Conservation (phyloP, 2,113 vertebrate species). For the Larimichthys crocea region DNA sequence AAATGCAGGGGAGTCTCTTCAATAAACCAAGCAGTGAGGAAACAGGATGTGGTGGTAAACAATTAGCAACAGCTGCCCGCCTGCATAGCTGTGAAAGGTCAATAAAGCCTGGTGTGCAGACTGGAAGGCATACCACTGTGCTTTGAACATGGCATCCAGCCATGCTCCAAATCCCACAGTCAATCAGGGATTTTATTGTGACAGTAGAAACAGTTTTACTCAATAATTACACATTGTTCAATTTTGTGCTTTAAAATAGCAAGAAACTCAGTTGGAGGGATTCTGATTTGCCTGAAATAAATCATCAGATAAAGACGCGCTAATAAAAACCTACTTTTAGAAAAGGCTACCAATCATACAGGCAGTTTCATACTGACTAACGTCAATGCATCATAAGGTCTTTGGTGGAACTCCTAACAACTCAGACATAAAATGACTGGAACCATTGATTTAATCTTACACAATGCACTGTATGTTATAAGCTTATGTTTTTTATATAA, state of each 20-base stretch:
- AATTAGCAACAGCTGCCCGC: constrained; percentile 62
- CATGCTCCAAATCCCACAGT: constrained; percentile 26
- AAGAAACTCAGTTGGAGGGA: background rate
- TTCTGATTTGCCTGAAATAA: background rate
- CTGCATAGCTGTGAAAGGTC: constrained; percentile 69
- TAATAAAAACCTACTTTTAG: background rate
- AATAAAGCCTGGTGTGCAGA: constrained; percentile 69
- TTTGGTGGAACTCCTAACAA: background rate
- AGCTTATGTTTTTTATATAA: background rate
- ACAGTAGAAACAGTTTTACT: background rate
- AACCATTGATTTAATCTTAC: background rate
- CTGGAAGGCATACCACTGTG: constrained; percentile 66
- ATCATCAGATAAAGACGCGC: background rate
- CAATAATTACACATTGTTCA: background rate
- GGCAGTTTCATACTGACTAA: background rate
- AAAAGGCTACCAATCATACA: background rate
- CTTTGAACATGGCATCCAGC: constrained; percentile 52
- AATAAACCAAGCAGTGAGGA: constrained; percentile 31
- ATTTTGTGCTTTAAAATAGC: background rate
- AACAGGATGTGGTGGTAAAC: constrained; percentile 72
- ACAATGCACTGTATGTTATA: background rate
- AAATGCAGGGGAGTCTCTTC: constrained; percentile 33
- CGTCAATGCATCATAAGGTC: background rate
- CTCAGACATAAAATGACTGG: background rate
- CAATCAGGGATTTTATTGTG: background rate